These are phyloP conservation scores for Trididemnum miniatum DNA, from an alignment of 23 tunicate genomes.

Conservation along the genomic window DNA sequence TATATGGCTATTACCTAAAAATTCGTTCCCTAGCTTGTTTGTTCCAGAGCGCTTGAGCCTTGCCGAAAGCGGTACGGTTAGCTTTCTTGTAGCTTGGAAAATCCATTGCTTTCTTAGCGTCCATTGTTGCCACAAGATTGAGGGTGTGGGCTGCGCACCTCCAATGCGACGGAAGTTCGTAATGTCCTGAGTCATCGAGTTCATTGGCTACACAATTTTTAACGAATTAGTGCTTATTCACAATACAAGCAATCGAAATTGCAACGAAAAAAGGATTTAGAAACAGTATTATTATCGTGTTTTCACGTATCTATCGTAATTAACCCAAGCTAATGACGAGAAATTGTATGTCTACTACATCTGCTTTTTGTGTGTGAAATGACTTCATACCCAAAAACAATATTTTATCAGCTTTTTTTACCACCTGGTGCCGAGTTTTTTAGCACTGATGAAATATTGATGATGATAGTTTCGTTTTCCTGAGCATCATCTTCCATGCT, in stretches of 20 bases:
- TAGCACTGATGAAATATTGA: background rate
- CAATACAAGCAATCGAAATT: background rate
- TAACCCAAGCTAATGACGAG: too few species aligned
- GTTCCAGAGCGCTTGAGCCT: background rate
- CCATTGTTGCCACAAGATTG: background rate
- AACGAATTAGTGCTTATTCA: background rate
- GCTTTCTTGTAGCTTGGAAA: background rate
- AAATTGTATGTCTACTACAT: too few species aligned
- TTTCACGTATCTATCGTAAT: too few species aligned
- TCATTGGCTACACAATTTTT: background rate
- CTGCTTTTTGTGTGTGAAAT: background rate
- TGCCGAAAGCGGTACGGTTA: background rate
- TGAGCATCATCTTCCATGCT: background rate
- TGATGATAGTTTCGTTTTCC: background rate
- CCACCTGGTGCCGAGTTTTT: too few species aligned
- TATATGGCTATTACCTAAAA: background rate
- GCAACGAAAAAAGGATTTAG: background rate
- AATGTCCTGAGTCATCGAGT: background rate
- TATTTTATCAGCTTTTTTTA: too few species aligned
- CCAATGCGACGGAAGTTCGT: background rate
- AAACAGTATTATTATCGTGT: too few species aligned
- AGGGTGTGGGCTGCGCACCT: background rate
- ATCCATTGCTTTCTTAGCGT: background rate
- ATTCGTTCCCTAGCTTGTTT: background rate
- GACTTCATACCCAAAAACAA: too few species aligned